Base-by-base conservation (phyloP, 2,113 vertebrate species). In the Stegastes partitus region DNA sequence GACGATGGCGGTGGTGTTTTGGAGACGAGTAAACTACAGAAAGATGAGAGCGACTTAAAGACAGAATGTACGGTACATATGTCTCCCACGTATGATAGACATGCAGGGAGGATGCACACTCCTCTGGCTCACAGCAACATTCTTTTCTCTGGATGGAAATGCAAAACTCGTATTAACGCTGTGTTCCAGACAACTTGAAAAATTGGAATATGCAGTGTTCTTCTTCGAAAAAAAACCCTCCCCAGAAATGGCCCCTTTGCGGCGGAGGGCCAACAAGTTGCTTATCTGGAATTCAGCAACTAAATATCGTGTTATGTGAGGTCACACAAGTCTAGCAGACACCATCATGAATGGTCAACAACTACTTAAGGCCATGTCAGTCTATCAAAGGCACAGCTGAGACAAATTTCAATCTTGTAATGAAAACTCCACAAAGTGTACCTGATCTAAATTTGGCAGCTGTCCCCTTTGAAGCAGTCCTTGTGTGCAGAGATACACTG, bases 101-200 rank as follows among this genome's bases (percentile, higher is more conserved):
- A 14, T 68, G 67, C 50, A 59, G 68, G 78, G 68, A 86, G 85
- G 80, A 74, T 1, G 28, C 59, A 69, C 65, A 21, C 54, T 59
- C 37, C 58, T 82, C 49, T 77, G 73, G 74, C 83, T 49, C 42
- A 5, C 19, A 31, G 65, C 37, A n/a, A 15, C 57, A 55, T 65
- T 77, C 68, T 53, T 76, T 44, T 69, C 69, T 72, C 49, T n/a
- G 51, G 71, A 69, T 53, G 59, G 58, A 22, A 73, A 71, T 65
- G 69, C 28, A 72, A 73, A 67, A 1, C 11, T n/a, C 21, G 25
- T 15, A 31, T 51, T 10, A n/a, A 79, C 11, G 49, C 45, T 42
- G 65, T 56, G 65, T 77, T 87, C 72, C 51, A 69, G 70, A 49
- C 45, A 26, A 56, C 16, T 23, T 59, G 23, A 75, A 26, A 70